phyloP scores from a whole-genome alignment of 2,113 vertebrate genomes.

The Syngnathus scovelli region DNA sequence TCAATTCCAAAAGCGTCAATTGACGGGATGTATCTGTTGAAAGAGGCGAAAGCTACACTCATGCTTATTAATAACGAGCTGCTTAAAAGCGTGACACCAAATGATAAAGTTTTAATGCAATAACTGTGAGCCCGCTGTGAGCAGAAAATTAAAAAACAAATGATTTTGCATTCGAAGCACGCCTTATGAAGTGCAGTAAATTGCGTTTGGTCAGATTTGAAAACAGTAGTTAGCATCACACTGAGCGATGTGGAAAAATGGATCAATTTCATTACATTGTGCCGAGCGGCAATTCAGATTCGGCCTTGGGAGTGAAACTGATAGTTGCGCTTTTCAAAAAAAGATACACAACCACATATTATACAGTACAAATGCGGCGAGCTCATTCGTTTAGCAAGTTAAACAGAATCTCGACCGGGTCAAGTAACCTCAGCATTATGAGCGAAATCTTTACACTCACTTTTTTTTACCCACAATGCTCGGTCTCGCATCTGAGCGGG shows the following conservation, averaged over 20 bases:
- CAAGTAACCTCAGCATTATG: slow-evolving; percentile 21
- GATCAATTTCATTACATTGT: slow-evolving; percentile 2
- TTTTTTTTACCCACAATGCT: slow-evolving; percentile 39
- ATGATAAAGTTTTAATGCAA: not conserved
- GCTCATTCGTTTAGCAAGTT: slow-evolving; percentile 20
- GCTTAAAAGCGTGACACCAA: not conserved
- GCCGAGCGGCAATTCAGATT: not conserved
- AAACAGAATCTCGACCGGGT: slow-evolving; percentile 9
- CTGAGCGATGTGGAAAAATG: not conserved
- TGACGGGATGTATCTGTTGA: not conserved
- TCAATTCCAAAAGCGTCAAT: not conserved
- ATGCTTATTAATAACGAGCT: not conserved
- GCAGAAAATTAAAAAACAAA: slow-evolving; percentile 12
- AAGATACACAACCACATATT: not conserved
- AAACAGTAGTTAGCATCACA: not conserved
- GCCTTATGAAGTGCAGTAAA: not conserved
- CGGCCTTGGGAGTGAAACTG: not conserved
- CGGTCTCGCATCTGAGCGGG: slow-evolving; percentile 30
- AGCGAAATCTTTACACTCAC: slow-evolving; percentile 44
- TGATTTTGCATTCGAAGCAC: slow-evolving; percentile 2
- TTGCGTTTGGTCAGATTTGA: not conserved
- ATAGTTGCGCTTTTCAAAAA: not conserved
- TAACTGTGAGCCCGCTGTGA: not conserved
- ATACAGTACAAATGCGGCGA: slow-evolving; percentile 11
- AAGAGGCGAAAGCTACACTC: not conserved